Evolutionary conservation across 2,888 invertebrate species (phyloP).

Genomic region (Ischnura elegans): DNA sequence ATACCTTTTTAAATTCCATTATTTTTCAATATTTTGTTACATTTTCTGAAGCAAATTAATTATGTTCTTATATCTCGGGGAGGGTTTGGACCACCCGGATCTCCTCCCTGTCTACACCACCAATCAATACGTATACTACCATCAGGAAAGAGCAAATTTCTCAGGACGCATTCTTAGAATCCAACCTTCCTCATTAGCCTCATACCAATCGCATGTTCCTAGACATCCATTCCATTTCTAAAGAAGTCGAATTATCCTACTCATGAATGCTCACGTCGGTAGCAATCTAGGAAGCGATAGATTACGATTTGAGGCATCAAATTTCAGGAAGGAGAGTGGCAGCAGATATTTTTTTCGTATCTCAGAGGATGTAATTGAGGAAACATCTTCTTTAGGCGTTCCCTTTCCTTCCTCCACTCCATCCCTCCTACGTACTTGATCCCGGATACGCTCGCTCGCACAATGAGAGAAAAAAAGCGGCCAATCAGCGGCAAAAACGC

Average conservation of each 20-base stretch:
- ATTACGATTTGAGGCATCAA: not conserved
- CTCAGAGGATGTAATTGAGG: constrained; percentile 1
- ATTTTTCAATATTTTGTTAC: no score
- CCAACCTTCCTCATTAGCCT: no score
- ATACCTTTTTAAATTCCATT: no score
- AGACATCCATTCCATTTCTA: no score
- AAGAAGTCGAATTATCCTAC: not conserved
- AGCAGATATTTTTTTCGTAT: not conserved
- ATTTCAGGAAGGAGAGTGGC: not conserved
- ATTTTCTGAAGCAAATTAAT: no score
- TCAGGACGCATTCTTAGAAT: no score
- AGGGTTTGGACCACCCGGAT: no score
- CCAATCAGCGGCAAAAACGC: not conserved
- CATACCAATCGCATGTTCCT: no score
- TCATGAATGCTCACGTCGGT: not conserved
- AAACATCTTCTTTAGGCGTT: constrained; percentile 20
- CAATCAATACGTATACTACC: no score
- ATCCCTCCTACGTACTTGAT: constrained; percentile 48
- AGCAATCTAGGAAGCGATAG: not conserved
- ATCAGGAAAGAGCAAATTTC: no score
- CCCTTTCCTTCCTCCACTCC: constrained; percentile 2
- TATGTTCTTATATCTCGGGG: no score
- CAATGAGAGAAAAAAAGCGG: not conserved
- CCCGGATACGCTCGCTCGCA: constrained; percentile 48
- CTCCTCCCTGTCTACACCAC: no score